Conservation (phyloP, 2,888 invertebrate genomes). For the Eurois occulta region DNA sequence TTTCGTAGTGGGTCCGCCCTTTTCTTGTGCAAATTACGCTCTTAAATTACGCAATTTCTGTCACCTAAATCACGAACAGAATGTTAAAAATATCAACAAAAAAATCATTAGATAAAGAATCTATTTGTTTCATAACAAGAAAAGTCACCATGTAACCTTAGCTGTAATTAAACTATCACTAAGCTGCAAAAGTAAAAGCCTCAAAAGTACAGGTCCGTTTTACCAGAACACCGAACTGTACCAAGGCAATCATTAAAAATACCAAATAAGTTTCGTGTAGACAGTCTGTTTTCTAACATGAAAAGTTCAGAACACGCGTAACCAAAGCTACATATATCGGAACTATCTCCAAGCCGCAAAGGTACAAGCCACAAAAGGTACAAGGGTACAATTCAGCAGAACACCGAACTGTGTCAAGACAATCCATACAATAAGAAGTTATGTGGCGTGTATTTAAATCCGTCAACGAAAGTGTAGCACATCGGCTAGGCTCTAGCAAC, state of each 20-base stretch:
- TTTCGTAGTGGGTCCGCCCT: too few species aligned
- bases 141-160: background rate
- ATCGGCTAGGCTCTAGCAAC: too few species aligned
- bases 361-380: constrained; percentile 60
- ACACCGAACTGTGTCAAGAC: constrained; percentile 72
- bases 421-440: constrained; percentile 81
- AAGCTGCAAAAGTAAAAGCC: constrained; percentile 55
- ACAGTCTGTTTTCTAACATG: too few species aligned
- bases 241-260: constrained; percentile 81
- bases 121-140: background rate
- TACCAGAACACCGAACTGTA: constrained; percentile 53
- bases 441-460: constrained; percentile 80
- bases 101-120: too few species aligned
- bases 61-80: too few species aligned
- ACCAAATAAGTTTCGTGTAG: too few species aligned
- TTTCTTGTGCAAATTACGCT: background rate
- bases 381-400: constrained; percentile 62
- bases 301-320: constrained; percentile 9
- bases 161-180: constrained; percentile 43
- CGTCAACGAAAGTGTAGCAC: too few species aligned
- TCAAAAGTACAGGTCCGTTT: constrained; percentile 62
- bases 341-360: constrained; percentile 56
- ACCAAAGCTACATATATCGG: constrained; percentile 40
- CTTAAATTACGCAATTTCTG: too few species aligned
- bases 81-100: too few species aligned